Base-by-base conservation (phyloP, 2,888 invertebrate species). In the Leptinotarsa peninsularis region DNA sequence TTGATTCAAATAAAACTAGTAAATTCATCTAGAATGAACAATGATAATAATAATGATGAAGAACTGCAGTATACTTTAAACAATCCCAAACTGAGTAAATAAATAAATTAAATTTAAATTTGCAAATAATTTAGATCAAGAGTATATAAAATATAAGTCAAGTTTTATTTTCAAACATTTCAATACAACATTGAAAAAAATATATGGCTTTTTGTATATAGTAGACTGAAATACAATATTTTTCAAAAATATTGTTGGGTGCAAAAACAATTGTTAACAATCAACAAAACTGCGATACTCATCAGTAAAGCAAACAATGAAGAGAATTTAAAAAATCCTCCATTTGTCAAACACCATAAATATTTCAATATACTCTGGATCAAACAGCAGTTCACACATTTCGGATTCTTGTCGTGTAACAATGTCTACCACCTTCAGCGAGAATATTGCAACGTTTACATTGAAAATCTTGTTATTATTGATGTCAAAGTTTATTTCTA, bases 371-470 rank as follows among this genome's bases (percentile, higher is more conserved):
- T 13, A 63, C 63, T 33, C 15, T 63, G 27, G n/a, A 63, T 33
- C 33, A n/a, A 63, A 63, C 33, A 33, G 63, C 63, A 63, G 33
- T n/a, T 63, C 63, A 63, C 63, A 27, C 63, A 63, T 63, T 63
- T 33, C 33, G 63, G 63, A 63, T 63, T 63, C 63, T 17, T 17
- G 10, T 33, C 27, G 7, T 7, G 1, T 43, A 43, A 43, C 52
- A 52, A 52, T 52, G 52, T 52, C 15, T n/a, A 52, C 52, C 15
- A 52, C 17, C 15, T 15, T 15, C n/a, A 23, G 4, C 13, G 58
- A 17, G 58, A 58, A 58, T 18, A 58, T 21, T 18, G 18, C 17
- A 58, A 58, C 7, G 13, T 13, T 58, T 18, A 13, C 3, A 18
- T 18, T 13, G 5, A 58, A 2, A 18, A 17, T 13, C 18, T 18